Conservation (phyloP, 2,888 invertebrate species). For the Formica aserva region DNA sequence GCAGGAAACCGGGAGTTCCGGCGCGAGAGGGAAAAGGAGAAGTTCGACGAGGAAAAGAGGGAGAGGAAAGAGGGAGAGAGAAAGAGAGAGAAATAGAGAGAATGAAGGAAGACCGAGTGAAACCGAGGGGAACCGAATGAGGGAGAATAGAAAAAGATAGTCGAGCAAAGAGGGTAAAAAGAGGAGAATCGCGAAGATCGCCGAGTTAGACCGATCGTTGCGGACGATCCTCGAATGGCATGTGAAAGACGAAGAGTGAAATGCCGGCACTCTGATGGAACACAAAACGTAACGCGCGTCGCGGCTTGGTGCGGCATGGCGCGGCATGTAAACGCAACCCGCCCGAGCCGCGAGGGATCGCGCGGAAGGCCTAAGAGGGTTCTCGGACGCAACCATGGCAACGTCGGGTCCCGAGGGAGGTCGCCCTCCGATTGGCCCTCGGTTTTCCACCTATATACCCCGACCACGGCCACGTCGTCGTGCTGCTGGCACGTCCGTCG, state of each 20-base stretch:
- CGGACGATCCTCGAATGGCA: constrained; percentile 43
- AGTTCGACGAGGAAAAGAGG: constrained; percentile 63
- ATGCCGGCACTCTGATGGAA: constrained; percentile 39
- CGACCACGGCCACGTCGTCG: constrained; percentile 73
- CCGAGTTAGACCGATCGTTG: constrained; percentile 51
- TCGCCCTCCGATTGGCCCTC: constrained; percentile 85
- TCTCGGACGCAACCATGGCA: constrained; percentile 85
- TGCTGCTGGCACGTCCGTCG: constrained; percentile 68
- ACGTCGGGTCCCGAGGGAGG: constrained; percentile 85
- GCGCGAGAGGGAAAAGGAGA: constrained; percentile 77
- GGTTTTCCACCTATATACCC: constrained; percentile 81
- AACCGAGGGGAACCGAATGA: constrained; percentile 66
- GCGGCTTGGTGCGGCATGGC: constrained; percentile 55
- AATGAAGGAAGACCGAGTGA: constrained; percentile 41
- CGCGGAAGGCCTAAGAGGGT: constrained; percentile 84
- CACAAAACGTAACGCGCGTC: constrained; percentile 50
- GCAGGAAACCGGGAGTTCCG: constrained; percentile 84
- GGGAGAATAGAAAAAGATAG: constrained; percentile 59
- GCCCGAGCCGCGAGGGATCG: constrained; percentile 81
- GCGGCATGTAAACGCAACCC: constrained; percentile 63
- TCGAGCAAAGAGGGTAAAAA: constrained; percentile 31
- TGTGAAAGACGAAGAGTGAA: constrained; percentile 49
- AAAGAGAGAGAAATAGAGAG: constrained; percentile 28
- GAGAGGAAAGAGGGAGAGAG: constrained; percentile 60
- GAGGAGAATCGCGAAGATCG: constrained; percentile 47